Conservation (phyloP, 1,140 invertebrate species). For the Gerris buenoi region DNA sequence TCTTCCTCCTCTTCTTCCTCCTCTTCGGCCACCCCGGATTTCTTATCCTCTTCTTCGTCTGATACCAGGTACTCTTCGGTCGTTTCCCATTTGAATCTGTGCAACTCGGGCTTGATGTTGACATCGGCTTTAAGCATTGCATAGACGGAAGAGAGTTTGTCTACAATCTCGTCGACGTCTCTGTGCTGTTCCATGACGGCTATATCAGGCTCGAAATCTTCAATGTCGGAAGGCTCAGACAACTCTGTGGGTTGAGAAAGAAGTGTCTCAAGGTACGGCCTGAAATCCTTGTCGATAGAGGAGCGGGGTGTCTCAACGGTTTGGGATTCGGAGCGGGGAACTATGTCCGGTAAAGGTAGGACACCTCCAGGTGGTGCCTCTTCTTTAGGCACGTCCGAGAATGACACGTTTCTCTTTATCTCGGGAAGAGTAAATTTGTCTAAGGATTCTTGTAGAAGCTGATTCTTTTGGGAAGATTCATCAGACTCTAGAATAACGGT, state of each 20-base stretch:
- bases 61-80: neutral
- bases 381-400: neutral
- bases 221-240: neutral
- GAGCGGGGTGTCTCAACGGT: neutral
- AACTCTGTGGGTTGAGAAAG: neutral
- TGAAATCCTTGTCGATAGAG: neutral
- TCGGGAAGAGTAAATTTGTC: neutral
- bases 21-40: neutral
- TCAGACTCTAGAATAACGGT: neutral
- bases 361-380: neutral
- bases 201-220: neutral
- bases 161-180: neutral
- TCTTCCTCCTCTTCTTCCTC: neutral
- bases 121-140: neutral
- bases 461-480: too few relatives aligned
- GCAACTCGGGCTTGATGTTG: neutral
- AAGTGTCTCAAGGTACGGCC: neutral
- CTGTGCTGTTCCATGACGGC: neutral
- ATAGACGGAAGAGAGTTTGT: neutral
- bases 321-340: neutral
- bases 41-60: neutral
- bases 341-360: neutral
- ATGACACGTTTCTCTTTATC: neutral
- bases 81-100: neutral
- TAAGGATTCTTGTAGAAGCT: neutral